These are phyloP conservation scores for Ceraclea dissimilis DNA, from an alignment of 2,888 invertebrate species.

Conservation along the genomic window DNA sequence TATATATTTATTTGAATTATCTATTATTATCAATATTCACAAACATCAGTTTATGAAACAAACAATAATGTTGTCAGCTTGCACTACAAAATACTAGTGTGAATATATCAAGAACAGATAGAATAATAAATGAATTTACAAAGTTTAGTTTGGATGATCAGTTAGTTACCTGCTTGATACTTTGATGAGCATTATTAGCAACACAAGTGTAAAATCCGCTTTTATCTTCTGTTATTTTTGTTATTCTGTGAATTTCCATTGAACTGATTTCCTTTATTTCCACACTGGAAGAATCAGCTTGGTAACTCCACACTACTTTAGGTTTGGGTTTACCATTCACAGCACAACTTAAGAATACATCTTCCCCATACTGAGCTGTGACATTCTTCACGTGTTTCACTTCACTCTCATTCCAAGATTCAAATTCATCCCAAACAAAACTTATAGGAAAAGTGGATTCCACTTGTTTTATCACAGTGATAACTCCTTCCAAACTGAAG, in stretches of 20 bases:
- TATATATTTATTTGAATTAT: too few species aligned
- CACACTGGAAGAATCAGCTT: conserved; percentile 13
- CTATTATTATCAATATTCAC: too few species aligned
- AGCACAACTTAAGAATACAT: conserved; percentile 51
- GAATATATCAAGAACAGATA: too few species aligned
- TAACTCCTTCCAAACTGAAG: conserved; percentile 38
- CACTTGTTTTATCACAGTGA: conserved; percentile 34
- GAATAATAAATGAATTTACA: too few species aligned
- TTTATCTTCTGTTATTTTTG: conserved; percentile 17
- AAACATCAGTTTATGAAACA: too few species aligned
- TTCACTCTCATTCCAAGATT: conserved; percentile 4
- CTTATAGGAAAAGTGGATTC: conserved; percentile 31
- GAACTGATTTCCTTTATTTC: conserved; percentile 23
- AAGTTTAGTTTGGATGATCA: too few species aligned
- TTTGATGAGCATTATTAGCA: conserved; percentile 20
- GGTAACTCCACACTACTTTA: conserved; percentile 34
- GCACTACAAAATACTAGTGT: too few species aligned
- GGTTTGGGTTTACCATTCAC: conserved; percentile 54
- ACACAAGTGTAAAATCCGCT: conserved; percentile 22
- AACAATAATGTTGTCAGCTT: too few species aligned
- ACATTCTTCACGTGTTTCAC: conserved; percentile 26
- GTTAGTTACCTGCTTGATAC: conserved; percentile 21
- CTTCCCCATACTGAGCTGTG: conserved; percentile 39
- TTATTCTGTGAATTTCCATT: conserved; percentile 21
- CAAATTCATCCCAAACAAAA: conserved; percentile 25